phyloP scores from a whole-genome alignment of 1,140 invertebrate genomes.

The Drosophila erecta region DNA sequence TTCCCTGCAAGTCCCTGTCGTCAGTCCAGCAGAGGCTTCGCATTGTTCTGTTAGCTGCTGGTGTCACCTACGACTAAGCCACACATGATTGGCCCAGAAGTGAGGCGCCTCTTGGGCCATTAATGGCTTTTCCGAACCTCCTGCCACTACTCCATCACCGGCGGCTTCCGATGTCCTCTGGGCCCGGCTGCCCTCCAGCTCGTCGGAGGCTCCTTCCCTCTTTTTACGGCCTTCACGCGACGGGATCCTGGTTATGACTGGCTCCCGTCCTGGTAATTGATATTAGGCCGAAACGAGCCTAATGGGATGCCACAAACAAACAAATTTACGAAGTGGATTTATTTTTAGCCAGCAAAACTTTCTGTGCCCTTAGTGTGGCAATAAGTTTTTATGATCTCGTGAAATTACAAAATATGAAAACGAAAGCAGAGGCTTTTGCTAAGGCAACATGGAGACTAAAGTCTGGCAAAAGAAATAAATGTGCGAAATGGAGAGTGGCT shows the following conservation, averaged over 20 bases:
- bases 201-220: background rate
- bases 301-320: conserved; percentile 55
- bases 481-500: background rate
- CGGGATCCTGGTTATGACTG: conserved; percentile 52
- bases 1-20: conserved; percentile 1
- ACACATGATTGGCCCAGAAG: conserved; percentile 49
- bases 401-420: conserved; percentile 56
- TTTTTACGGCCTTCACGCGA: conserved; percentile 55
- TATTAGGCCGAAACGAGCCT: conserved; percentile 69
- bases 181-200: background rate
- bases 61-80: conserved; percentile 41
- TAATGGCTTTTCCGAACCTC: conserved; percentile 28
- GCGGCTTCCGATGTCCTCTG: background rate
- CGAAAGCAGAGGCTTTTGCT: conserved; percentile 19
- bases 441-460: background rate
- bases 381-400: conserved; percentile 65
- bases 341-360: conserved; percentile 47
- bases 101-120: conserved; percentile 43
- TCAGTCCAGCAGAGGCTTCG: background rate
- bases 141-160: background rate
- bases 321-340: conserved; percentile 56
- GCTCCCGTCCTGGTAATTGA: conserved; percentile 58
- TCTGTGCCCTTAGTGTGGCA: conserved; percentile 27
- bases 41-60: conserved; percentile 29
- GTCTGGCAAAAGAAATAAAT: conserved; percentile 35